Evolutionary conservation across 2,797 vertebrate genomes (phyloP).

Genomic region (Helicolenus hilgendorfi): DNA sequence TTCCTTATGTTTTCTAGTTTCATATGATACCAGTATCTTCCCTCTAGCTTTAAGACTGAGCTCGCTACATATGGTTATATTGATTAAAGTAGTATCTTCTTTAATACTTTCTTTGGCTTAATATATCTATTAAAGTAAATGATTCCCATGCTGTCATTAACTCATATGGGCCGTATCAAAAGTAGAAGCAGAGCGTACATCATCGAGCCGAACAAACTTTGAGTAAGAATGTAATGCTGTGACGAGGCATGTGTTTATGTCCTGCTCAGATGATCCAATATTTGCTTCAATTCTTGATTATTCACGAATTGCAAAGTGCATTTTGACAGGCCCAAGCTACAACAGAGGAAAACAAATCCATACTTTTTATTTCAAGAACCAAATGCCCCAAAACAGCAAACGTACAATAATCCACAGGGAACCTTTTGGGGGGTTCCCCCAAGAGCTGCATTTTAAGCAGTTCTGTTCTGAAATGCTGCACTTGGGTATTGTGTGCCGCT

Average conservation of each 20-base stretch:
- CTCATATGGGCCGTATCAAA: too few species aligned
- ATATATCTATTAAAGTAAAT: background rate
- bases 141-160: too few species aligned
- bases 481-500: slow-evolving; percentile 20
- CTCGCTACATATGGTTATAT: background rate
- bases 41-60: too few species aligned
- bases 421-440: slow-evolving; percentile 11
- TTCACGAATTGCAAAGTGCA: background rate
- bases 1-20: too few species aligned
- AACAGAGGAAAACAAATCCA: background rate
- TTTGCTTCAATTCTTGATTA: background rate
- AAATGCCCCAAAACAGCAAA: background rate
- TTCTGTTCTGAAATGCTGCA: slow-evolving; percentile 25
- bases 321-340: background rate
- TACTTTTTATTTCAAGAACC: background rate
- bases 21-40: too few species aligned
- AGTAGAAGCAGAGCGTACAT: background rate
- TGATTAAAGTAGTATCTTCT: background rate
- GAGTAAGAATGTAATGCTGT: accelerated
- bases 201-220: background rate
- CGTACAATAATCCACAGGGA: background rate
- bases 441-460: background rate
- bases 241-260: too few species aligned
- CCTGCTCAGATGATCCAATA: background rate
- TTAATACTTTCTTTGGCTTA: background rate